These are phyloP conservation scores for Cranoglanis bouderius DNA, from an alignment of 2,113 vertebrate genomes.

Conservation along the genomic window DNA sequence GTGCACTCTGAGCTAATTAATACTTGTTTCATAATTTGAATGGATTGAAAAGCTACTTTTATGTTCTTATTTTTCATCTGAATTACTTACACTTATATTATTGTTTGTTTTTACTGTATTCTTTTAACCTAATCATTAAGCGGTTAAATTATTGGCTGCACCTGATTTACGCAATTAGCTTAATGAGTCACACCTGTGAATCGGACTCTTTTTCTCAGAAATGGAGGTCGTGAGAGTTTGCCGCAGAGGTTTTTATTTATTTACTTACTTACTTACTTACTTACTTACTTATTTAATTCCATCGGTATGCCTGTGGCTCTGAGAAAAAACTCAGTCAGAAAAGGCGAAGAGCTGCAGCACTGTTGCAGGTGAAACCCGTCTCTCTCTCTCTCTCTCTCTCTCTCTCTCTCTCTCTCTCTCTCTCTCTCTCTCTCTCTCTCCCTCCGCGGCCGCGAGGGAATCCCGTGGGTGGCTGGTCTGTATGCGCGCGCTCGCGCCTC, in stretches of 20 bases:
- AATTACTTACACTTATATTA: neutral
- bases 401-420: constrained; percentile 8
- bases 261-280: neutral
- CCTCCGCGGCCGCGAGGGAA: constrained; percentile 65
- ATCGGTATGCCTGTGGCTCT: neutral
- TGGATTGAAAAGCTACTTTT: neutral
- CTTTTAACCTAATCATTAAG: neutral
- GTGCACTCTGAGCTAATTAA: neutral
- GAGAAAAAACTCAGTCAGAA: neutral
- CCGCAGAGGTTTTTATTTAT: constrained; percentile 14
- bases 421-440: constrained; percentile 13
- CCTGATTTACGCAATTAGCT: constrained; percentile 2
- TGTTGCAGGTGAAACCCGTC: constrained; percentile 22
- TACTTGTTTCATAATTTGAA: neutral
- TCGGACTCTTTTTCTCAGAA: neutral
- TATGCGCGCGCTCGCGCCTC: constrained; percentile 39
- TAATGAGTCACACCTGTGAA: constrained; percentile 26
- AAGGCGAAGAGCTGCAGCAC: neutral
- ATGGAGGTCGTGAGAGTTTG: neutral
- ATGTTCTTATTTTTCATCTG: neutral
- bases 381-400: constrained; percentile 20
- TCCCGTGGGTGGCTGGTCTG: constrained; percentile 66
- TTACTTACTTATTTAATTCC: neutral
- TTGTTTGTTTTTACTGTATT: neutral
- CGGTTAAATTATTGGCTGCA: neutral